Base-by-base conservation (phyloP, 2,113 vertebrate species). In the Macquaria ambigua region DNA sequence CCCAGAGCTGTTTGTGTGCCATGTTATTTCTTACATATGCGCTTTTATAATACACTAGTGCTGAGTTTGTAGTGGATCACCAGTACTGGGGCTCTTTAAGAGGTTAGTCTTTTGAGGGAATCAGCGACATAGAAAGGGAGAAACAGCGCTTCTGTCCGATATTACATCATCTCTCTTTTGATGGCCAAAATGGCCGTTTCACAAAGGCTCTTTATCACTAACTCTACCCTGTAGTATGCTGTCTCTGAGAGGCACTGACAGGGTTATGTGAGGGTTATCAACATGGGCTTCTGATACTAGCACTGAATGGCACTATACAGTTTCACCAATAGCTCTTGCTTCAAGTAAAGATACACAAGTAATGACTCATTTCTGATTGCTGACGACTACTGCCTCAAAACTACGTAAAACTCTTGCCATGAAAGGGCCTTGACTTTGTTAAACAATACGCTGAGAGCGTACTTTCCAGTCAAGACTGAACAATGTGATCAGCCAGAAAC, bases 121-220 rank as follows among this genome's bases (percentile, higher is more conserved):
- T 80, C 71, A 58, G 58, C 23, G 21, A 55, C 62, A 86, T 31
- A 52, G 67, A 88, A 84, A 76, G 56, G 43, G 46, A 86, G 69
- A 86, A 80, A 75, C 71, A 9, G 75, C 6, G 59, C 81, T 85
- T 92, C 81, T 85, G 82, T 90, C 78, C 15, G 61, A 84, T 87
- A 86, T 95, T 87, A 91, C 92, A 87, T 94, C 92, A 93, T 90
- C 82, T 84, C 72, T 83, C 87, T 50, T 95, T 88, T 91, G 90
- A 92, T 87, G 87, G 81, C 75, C 87, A 82, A 90, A 92, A 92
- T 78, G 87, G 79, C 74, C 77, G 59, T 16, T 56, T 83, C 56
- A 95, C 94, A 94, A 94, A 87, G 92, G 77, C 85, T 90, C 92
- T 91, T 94, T 95, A 85, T 91, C 64, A 85, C 87, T 37, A 71